Percentiles rank a stretch among this genome's conserved stretches.
These are phyloP conservation scores for Orientallactaga sibirica DNA, from an alignment of 2,797 vertebrate species.

Conservation along the genomic window DNA sequence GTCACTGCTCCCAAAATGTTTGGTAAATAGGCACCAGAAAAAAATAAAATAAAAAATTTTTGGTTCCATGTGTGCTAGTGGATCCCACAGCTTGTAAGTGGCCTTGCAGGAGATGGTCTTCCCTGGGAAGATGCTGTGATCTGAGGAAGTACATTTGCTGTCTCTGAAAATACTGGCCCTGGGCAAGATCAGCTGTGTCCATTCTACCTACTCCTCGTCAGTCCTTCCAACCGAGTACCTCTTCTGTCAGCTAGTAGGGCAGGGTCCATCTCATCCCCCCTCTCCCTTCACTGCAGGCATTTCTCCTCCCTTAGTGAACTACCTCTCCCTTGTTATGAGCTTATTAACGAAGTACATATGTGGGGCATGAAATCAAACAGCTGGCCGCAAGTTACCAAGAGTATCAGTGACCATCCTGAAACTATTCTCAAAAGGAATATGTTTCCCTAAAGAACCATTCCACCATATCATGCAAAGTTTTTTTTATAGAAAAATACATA, in stretches of 20 bases:
- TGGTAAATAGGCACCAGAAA: neutral
- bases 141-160: neutral
- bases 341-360: conserved; percentile 40
- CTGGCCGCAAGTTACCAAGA: conserved; percentile 33
- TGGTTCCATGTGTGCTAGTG: neutral
- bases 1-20: neutral
- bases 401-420: conserved; percentile 5
- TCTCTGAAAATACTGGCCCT: neutral
- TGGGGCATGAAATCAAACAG: conserved; percentile 16
- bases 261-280: neutral
- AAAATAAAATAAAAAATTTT: neutral
- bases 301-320: neutral
- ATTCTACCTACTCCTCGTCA: neutral
- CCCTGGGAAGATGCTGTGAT: neutral
- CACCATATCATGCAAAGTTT: conserved; percentile 19
- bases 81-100: neutral
- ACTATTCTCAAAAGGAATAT: conserved; percentile 47
- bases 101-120: neutral
- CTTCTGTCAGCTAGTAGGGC: neutral
- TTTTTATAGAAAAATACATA: conserved; percentile 67
- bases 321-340: neutral
- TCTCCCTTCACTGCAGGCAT: neutral
- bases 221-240: neutral
- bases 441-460: conserved; percentile 40
- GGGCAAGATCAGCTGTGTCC: neutral